A percentile compares a stretch with the other conserved stretches of the same genome.
These are phyloP conservation scores for Cydia splendana DNA, from an alignment of 1,140 invertebrate genomes.

Conservation along the genomic window DNA sequence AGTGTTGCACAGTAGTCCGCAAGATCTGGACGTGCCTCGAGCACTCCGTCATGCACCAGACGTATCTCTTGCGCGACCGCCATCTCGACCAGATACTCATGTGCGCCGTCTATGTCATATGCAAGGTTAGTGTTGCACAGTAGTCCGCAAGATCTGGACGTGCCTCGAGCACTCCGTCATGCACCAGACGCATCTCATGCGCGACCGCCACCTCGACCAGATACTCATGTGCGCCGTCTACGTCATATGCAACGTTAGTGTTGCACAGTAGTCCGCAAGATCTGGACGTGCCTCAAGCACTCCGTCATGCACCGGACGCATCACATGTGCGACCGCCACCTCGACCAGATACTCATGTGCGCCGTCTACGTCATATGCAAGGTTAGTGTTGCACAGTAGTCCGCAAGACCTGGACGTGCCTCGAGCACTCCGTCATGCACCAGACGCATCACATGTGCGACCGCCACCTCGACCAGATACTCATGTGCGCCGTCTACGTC, in stretches of 20 bases:
- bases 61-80: constrained; percentile 92
- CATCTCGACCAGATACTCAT: constrained; percentile 99
- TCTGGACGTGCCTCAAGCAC: constrained; percentile 98
- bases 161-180: constrained; percentile 96
- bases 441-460: constrained; percentile 92
- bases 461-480: constrained; percentile 97
- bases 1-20: constrained; percentile 59
- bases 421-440: constrained; percentile 94
- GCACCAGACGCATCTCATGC: constrained; percentile 90
- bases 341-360: constrained; percentile 99
- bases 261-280: constrained; percentile 82
- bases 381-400: no score
- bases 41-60: constrained; percentile 91
- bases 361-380: constrained; percentile 85
- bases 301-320: constrained; percentile 91
- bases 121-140: no score
- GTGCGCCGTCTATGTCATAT: constrained; percentile 91
- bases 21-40: constrained; percentile 99
- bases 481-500: constrained; percentile 99
- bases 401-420: constrained; percentile 97
- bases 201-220: constrained; percentile 97
- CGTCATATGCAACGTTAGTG: constrained; percentile 93
- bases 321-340: constrained; percentile 94
- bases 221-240: constrained; percentile 99
- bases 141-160: constrained; percentile 93